phyloP scores from a whole-genome alignment of 2,113 vertebrate genomes.

The Daubentonia madagascariensis region DNA sequence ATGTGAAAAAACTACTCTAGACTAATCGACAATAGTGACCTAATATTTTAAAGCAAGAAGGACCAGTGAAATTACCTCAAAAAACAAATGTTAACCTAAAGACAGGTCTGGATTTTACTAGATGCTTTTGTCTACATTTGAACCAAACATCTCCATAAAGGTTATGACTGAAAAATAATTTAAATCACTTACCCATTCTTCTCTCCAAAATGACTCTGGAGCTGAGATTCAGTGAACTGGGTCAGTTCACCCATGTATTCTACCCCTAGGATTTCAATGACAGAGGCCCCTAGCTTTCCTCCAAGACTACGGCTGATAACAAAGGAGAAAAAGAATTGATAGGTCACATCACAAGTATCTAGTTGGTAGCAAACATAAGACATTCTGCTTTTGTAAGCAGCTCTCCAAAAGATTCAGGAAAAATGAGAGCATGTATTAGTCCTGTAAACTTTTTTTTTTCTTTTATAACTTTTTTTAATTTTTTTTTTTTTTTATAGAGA shows the following conservation, averaged over 20 bases:
- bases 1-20: not conserved
- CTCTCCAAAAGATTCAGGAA: not conserved
- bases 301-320: constrained; percentile 90
- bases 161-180: constrained; percentile 23
- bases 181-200: constrained; percentile 92
- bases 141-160: constrained; percentile 31
- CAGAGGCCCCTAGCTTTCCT: constrained; percentile 93
- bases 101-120: not conserved
- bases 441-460: too few species aligned
- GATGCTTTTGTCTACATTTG: not conserved
- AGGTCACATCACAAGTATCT: constrained; percentile 36
- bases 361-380: constrained; percentile 6
- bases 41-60: constrained; percentile 46
- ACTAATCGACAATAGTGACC: not conserved
- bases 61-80: not conserved
- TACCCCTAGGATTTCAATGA: constrained; percentile 87
- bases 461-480: too few species aligned
- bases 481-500: too few species aligned
- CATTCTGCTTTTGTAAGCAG: not conserved
- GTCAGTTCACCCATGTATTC: constrained; percentile 94
- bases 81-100: constrained; percentile 36
- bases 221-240: constrained; percentile 87
- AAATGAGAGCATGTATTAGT: not conserved
- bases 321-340: not conserved
- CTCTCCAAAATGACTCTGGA: constrained; percentile 93